phyloP scores from a whole-genome alignment of 1,140 invertebrate genomes.

The Tetramorium parvispinum region DNA sequence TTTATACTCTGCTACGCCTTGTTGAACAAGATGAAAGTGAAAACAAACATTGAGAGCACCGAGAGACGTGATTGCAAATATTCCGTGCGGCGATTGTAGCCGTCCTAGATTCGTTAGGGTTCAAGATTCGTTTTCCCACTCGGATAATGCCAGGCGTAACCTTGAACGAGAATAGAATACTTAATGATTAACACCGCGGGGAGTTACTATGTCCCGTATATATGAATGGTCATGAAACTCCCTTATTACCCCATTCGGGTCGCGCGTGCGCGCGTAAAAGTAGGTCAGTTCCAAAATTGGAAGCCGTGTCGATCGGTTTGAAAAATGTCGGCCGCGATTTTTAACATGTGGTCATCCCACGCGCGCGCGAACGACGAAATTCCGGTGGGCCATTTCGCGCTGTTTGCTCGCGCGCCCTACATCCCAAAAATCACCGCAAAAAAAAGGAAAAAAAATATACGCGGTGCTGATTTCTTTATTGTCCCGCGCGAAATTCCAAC shows the following conservation, averaged over 20 bases:
- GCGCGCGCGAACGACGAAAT: not conserved
- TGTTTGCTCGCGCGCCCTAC: not conserved
- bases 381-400: no score
- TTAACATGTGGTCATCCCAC: constrained; percentile 11
- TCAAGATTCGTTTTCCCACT: constrained; percentile 7
- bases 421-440: no score
- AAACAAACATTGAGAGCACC: not conserved
- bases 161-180: constrained; percentile 49
- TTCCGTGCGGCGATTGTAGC: not conserved
- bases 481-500: not conserved
- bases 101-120: not conserved
- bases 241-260: not conserved
- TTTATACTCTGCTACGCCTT: no score
- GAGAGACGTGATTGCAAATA: not conserved
- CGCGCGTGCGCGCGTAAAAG: not conserved
- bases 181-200: constrained; percentile 21
- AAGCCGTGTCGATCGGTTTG: constrained; percentile 15
- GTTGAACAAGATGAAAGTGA: no score
- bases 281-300: constrained; percentile 42
- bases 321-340: constrained; percentile 9
- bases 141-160: constrained; percentile 11
- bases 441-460: not conserved
- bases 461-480: no score
- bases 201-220: constrained; percentile 14
- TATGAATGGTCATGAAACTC: constrained; percentile 31